Evolutionary conservation across 2,888 invertebrate genomes (phyloP).

Genomic region (Apodemia duryi): DNA sequence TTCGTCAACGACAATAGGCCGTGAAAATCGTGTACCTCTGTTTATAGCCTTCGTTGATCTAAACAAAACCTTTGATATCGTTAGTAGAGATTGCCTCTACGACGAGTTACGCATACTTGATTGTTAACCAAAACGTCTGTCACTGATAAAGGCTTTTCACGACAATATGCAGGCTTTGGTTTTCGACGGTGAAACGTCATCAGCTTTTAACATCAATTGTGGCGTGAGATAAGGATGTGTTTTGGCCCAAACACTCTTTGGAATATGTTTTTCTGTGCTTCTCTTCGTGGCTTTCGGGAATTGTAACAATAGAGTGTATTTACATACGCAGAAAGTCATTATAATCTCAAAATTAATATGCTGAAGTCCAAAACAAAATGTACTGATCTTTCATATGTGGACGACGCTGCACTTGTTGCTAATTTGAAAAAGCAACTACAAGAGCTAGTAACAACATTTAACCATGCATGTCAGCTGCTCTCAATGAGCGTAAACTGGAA

Average conservation of each 20-base stretch:
- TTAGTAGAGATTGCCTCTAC: constrained; percentile 16
- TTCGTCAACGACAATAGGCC: constrained; percentile 26
- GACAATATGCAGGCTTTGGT: constrained; percentile 12
- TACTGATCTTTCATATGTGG: not conserved
- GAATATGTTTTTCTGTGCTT: constrained; percentile 6
- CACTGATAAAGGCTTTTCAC: constrained; percentile 16
- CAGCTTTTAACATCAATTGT: constrained; percentile 6
- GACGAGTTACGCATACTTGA: not conserved
- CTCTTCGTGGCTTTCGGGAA: not conserved
- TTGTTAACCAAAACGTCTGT: constrained; percentile 17
- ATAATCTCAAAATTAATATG: not conserved
- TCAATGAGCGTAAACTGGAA: too few species aligned
- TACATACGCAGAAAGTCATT: constrained; percentile 11
- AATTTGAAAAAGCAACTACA: not conserved
- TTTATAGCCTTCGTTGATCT: constrained; percentile 25
- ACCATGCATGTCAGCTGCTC: too few species aligned
- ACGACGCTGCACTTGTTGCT: not conserved
- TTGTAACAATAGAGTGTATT: constrained; percentile 11
- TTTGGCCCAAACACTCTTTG: constrained; percentile 18
- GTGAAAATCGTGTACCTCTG: constrained; percentile 24
- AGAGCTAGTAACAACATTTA: not conserved
- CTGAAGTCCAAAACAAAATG: not conserved
- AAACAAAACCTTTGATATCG: constrained; percentile 8
- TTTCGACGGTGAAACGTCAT: constrained; percentile 12
- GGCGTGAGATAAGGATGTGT: constrained; percentile 22